Evolutionary conservation across 2,113 vertebrate species (phyloP).

Genomic region (Noturus placidus): DNA sequence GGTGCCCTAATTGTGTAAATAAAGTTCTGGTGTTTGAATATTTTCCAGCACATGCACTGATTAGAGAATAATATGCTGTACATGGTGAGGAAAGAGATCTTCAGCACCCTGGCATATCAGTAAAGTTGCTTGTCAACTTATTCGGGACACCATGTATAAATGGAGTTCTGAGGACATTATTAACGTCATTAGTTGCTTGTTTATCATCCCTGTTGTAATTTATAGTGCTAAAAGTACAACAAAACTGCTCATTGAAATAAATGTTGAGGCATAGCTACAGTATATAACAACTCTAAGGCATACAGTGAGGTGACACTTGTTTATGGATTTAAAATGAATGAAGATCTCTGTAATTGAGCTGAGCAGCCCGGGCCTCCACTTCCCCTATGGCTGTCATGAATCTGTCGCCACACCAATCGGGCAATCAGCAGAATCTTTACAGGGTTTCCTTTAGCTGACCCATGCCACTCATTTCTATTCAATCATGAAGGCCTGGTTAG

Average conservation of each 20-base stretch:
- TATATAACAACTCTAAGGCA: slow-evolving; percentile 4
- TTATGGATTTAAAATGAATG: slow-evolving; percentile 53
- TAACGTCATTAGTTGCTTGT: neutral
- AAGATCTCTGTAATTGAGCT: slow-evolving; percentile 52
- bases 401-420: slow-evolving; percentile 45
- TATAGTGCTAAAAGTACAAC: neutral
- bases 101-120: neutral
- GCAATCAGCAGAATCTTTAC: slow-evolving; percentile 50
- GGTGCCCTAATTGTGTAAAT: slow-evolving; percentile 44
- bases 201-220: neutral
- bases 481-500: slow-evolving; percentile 42
- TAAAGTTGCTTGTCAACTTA: neutral
- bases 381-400: slow-evolving; percentile 50
- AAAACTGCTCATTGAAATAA: slow-evolving; percentile 32
- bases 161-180: neutral
- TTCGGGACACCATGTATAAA: neutral
- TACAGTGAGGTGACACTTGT: slow-evolving; percentile 27
- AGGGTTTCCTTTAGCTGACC: slow-evolving; percentile 21
- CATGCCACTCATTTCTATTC: slow-evolving; percentile 24
- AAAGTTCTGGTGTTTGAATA: slow-evolving; percentile 33
- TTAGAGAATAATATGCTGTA: slow-evolving; percentile 38
- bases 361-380: slow-evolving; percentile 37
- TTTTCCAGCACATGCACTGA: slow-evolving; percentile 24
- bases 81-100: slow-evolving; percentile 1
- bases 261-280: slow-evolving; percentile 12